These are phyloP conservation scores for Apistogramma diplotaenia DNA, from an alignment of 2,113 vertebrate species.

Conservation along the genomic window DNA sequence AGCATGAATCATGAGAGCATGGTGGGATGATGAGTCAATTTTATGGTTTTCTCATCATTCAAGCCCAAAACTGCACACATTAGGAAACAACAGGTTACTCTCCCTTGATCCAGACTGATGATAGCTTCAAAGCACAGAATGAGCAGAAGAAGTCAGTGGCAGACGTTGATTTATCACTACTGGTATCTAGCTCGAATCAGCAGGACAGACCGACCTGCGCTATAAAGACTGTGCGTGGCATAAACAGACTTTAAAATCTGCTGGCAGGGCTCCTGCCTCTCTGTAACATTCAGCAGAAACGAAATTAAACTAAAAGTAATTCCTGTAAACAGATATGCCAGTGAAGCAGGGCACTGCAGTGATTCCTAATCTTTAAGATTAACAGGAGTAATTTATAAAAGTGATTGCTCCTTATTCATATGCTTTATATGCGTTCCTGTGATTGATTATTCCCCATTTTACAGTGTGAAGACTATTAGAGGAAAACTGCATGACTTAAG, in stretches of 20 bases:
- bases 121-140: conserved; percentile 8
- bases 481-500: background rate
- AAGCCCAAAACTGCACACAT: background rate
- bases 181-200: conserved; percentile 6
- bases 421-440: background rate
- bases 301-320: background rate
- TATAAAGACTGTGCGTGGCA: background rate
- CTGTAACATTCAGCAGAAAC: background rate
- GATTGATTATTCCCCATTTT: background rate
- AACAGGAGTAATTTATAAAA: background rate
- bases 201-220: background rate
- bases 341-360: background rate
- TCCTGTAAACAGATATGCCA: background rate
- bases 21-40: conserved; percentile 5
- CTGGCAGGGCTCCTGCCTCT: background rate
- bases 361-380: background rate
- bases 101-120: background rate
- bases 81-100: conserved; percentile 20
- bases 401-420: background rate
- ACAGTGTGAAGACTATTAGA: background rate
- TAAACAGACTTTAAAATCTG: background rate
- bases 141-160: background rate
- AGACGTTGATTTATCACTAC: conserved; percentile 1
- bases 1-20: conserved; percentile 17
- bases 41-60: conserved; percentile 11